These are phyloP conservation scores for Epistrophe eligans DNA, from an alignment of 2,888 invertebrate species.

Conservation along the genomic window DNA sequence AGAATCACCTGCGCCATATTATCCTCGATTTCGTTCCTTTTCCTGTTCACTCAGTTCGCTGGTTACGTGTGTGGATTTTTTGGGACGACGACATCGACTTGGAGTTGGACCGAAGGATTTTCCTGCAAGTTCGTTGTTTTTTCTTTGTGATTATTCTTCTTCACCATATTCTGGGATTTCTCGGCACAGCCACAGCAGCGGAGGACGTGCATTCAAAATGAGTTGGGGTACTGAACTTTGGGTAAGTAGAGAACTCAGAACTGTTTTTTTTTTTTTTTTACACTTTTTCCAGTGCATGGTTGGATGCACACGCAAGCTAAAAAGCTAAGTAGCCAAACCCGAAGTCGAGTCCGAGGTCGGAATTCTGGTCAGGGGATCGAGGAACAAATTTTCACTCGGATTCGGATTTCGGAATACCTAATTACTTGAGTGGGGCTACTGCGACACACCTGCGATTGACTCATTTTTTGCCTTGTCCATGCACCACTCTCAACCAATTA, in stretches of 20 bases:
- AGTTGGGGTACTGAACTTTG: conserved; percentile 84
- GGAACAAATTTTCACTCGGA: conserved; percentile 59
- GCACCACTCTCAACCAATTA: background rate
- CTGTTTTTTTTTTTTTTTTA: conserved; percentile 15
- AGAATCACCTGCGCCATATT: conserved; percentile 75
- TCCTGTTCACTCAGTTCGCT: conserved; percentile 51
- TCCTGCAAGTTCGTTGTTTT: conserved; percentile 47
- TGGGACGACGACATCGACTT: conserved; percentile 26
- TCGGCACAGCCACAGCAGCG: conserved; percentile 78
- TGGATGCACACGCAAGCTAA: conserved; percentile 53
- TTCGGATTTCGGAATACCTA: conserved; percentile 23
- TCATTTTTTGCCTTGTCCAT: conserved; percentile 45
- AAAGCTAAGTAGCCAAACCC: conserved; percentile 3
- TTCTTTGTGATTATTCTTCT: conserved; percentile 17
- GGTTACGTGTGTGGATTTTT: conserved; percentile 31
- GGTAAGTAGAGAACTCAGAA: conserved; percentile 79
- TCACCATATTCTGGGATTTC: conserved; percentile 63
- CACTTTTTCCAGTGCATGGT: conserved; percentile 39
- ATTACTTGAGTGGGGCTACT: conserved; percentile 48
- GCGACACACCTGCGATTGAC: conserved; percentile 69
- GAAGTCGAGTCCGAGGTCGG: background rate
- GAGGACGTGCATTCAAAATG: conserved; percentile 81
- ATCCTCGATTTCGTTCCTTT: conserved; percentile 64
- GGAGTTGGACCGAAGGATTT: conserved; percentile 44
- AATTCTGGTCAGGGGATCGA: conserved; percentile 2